A percentile compares a stretch with the other conserved stretches of the same genome.
These are phyloP conservation scores for Ptyas mucosa DNA, from an alignment of 2,113 vertebrate genomes.

Conservation along the genomic window DNA sequence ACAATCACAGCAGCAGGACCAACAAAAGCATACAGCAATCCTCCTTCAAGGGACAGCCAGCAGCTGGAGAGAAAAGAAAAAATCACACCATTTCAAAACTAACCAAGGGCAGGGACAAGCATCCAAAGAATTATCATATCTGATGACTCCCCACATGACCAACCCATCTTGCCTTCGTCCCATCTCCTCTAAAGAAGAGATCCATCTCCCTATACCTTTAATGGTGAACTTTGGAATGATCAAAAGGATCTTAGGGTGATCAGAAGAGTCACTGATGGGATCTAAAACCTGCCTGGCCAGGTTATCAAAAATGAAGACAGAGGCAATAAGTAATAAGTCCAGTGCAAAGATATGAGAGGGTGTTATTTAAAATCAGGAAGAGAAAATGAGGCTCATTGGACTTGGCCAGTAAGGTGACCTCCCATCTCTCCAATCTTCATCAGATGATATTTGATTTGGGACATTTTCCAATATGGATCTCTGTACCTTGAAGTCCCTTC, in stretches of 20 bases:
- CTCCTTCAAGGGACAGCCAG: constrained; percentile 92
- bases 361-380: not conserved
- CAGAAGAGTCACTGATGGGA: not conserved
- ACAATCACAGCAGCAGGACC: constrained; percentile 93
- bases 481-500: not conserved
- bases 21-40: constrained; percentile 91
- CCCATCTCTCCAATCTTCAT: not conserved
- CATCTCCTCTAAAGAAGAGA: not conserved
- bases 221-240: not conserved
- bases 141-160: no score
- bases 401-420: not conserved
- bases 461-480: not conserved
- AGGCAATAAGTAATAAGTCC: not conserved
- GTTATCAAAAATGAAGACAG: not conserved
- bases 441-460: not conserved
- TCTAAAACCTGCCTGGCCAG: not conserved
- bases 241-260: not conserved
- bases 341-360: not conserved
- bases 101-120: not conserved
- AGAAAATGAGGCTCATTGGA: not conserved
- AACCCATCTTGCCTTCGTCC: not conserved
- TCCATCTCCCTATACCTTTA: no score
- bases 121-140: not conserved
- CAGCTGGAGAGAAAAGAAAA: constrained; percentile 71
- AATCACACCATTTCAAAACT: fast-evolving